Conservation (phyloP, 2,113 vertebrate genomes). For the Microcebus tavaratra region DNA sequence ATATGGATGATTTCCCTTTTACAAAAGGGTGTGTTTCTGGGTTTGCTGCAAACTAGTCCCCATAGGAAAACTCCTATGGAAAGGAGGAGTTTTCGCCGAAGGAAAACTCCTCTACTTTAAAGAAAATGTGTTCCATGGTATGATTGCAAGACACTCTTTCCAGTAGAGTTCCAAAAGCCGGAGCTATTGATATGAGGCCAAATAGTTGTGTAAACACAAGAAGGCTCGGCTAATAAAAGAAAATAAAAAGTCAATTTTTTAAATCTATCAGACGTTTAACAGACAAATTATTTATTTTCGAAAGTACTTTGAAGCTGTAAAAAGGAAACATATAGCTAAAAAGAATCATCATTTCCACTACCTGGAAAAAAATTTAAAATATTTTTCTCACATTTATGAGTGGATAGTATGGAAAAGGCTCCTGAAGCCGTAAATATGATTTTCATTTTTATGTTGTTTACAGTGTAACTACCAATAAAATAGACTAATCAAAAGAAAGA, state of each 20-base stretch:
- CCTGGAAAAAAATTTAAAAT: not conserved
- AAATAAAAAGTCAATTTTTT: not conserved
- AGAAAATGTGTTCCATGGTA: not conserved
- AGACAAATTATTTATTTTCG: not conserved
- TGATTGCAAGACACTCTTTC: not conserved
- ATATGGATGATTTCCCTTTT: not conserved
- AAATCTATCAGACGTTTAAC: not conserved
- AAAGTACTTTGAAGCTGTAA: not conserved
- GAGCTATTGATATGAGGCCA: not conserved
- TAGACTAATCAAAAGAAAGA: not conserved
- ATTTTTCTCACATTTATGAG: not conserved
- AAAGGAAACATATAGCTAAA: not conserved
- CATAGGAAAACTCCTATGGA: not conserved
- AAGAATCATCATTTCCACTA: not conserved
- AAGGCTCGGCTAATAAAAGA: not conserved
- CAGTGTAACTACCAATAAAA: not conserved
- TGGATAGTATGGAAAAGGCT: not conserved
- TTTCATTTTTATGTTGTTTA: not conserved
- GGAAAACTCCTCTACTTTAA: not conserved
- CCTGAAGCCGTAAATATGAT: not conserved
- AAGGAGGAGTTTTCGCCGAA: not conserved
- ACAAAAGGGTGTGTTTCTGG: not conserved
- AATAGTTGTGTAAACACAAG: not conserved
- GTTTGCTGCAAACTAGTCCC: not conserved
- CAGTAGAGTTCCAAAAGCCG: not conserved